Percentiles rank a stretch among this genome's conserved stretches.
These are phyloP conservation scores for Girardia tigrina DNA, from an alignment of 2,888 invertebrate genomes.

Conservation along the genomic window DNA sequence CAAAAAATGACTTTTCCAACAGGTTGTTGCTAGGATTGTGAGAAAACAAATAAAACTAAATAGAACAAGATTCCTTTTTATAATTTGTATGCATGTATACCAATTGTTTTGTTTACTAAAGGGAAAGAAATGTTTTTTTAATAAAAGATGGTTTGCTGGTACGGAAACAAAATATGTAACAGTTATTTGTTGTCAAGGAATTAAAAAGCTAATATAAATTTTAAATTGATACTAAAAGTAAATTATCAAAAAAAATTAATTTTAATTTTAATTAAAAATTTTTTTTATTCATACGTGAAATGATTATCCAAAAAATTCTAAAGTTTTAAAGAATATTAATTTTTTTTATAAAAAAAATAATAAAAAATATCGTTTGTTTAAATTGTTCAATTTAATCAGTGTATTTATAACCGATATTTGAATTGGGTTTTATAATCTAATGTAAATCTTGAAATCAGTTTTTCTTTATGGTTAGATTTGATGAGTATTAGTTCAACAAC, in stretches of 20 bases:
- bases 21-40: constrained; percentile 6
- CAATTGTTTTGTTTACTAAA: constrained; percentile 12
- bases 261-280: neutral
- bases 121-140: neutral
- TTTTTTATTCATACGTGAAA: too few relatives aligned
- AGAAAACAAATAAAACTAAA: neutral
- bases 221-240: too few relatives aligned
- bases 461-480: neutral
- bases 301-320: too few relatives aligned
- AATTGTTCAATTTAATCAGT: neutral
- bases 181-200: neutral
- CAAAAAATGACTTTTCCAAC: neutral
- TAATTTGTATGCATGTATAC: neutral
- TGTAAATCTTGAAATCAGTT: neutral
- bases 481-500: neutral
- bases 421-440: neutral
- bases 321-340: too few relatives aligned
- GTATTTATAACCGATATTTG: neutral
- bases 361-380: neutral
- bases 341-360: neutral
- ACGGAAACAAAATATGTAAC: neutral
- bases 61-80: neutral
- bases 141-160: too few relatives aligned
- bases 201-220: neutral
- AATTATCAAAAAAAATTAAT: too few relatives aligned